Base-by-base conservation (phyloP, 2,888 invertebrate species). In the Leucania comma region DNA sequence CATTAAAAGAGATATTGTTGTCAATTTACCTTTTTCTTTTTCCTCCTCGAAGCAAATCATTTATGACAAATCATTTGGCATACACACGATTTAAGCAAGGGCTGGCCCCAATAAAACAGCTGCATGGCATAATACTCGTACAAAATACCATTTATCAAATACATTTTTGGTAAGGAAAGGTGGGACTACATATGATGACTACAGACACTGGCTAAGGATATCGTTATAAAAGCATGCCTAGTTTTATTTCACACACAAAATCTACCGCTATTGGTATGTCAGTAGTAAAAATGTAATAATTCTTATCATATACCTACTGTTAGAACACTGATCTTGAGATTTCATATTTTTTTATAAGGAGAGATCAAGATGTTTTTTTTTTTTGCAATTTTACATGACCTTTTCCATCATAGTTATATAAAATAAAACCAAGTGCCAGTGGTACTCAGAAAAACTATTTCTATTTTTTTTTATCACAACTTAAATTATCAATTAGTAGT, bases 291-390 rank as follows among this genome's bases (percentile, higher is more conserved):
- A 77, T 61, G 62, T 58, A 71, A 67, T 77, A 70, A 66, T 72
- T 59, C 57, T 75, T 71, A 74, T 32, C 48, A 57, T 68, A 71
- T 53, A 69, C 1, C 50, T 74, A 84, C n/a, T 61, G 32, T 69
- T 63, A 67, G 53, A 29, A 59, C 62, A 83, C 62, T 80, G 71
- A 80, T 67, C 70, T 65, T 80, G 81, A 83, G 75, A 80, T 68
- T 60, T 32, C n/a, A 56, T 38, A 48, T 26, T 48, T 29, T 50
- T 48, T 4, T 29, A 42, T 12, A 3, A 51, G 14, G 12, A 22
- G 46, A 73, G 50, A 56, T 38, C 14, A 72, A 29, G 8, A 14
- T 35, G 32, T 24, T 69, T n/a, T n/a, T 32, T 38, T 48, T 38
- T 69, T 26, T 59, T 54, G 1, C 14, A 70, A 32, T 29, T 48